These are phyloP conservation scores for Dolichallabes microphthalmus DNA, from an alignment of 2,113 vertebrate genomes.

Conservation along the genomic window DNA sequence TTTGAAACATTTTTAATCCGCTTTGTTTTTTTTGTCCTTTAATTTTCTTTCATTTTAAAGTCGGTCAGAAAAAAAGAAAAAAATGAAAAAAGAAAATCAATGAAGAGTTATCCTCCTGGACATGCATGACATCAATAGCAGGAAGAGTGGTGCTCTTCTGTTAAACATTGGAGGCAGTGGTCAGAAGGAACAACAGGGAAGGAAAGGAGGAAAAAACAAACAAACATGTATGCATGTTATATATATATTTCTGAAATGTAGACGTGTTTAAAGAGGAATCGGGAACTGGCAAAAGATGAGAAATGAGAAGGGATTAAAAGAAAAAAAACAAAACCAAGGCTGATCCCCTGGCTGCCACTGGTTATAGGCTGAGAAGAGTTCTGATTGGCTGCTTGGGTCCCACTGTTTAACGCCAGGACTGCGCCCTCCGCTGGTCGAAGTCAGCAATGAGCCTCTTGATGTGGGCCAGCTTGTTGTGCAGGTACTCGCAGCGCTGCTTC, in stretches of 20 bases:
- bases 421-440: conserved; percentile 77
- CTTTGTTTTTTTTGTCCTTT: conserved; percentile 57
- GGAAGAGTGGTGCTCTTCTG: conserved; percentile 32
- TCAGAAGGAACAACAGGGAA: conserved; percentile 42
- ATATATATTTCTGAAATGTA: conserved; percentile 51
- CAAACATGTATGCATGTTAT: conserved; percentile 5
- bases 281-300: conserved; percentile 35
- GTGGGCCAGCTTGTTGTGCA: conserved; percentile 88
- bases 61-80: conserved; percentile 54
- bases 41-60: conserved; percentile 55
- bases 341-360: conserved; percentile 39
- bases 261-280: conserved; percentile 58
- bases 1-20: conserved; percentile 64
- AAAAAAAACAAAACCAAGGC: conserved; percentile 15
- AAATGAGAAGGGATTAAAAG: conserved; percentile 53
- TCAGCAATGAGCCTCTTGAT: conserved; percentile 85
- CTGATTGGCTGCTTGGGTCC: conserved; percentile 33
- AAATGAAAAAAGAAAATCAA: conserved; percentile 13
- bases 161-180: conserved; percentile 38
- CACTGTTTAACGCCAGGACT: conserved; percentile 70
- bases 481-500: conserved; percentile 85
- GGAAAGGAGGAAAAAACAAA: not conserved
- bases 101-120: conserved; percentile 57
- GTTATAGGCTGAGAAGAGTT: conserved; percentile 13
- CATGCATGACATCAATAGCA: conserved; percentile 58